Evolutionary conservation across 2,888 invertebrate species (phyloP).

Genomic region (Platycheirus rosarum): DNA sequence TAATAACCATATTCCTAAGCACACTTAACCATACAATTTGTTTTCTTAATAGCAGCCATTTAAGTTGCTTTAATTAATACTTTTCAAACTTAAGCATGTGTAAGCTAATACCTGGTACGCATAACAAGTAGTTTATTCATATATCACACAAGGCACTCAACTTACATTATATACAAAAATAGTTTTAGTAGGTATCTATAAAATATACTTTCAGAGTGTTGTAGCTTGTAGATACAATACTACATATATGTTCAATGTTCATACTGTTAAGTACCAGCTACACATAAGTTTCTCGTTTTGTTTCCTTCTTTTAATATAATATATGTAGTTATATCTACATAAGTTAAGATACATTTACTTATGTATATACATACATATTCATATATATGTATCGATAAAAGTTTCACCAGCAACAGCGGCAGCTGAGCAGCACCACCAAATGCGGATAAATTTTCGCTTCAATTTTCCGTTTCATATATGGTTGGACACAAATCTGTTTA

Average conservation of each 20-base stretch:
- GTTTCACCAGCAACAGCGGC: slow-evolving; percentile 57
- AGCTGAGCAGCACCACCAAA: slow-evolving; percentile 51
- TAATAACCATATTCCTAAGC: too few relatives aligned
- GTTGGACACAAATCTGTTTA: slow-evolving; percentile 54
- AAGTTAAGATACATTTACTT: too few relatives aligned
- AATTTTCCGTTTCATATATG: slow-evolving; percentile 55
- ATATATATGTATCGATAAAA: slow-evolving; percentile 44
- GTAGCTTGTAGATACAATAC: too few relatives aligned
- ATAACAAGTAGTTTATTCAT: slow-evolving; percentile 34
- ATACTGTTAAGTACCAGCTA: background rate
- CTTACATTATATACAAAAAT: slow-evolving; percentile 19
- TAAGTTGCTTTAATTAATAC: slow-evolving; percentile 31
- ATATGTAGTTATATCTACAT: too few relatives aligned
- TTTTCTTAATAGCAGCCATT: background rate
- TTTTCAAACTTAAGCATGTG: slow-evolving; percentile 33
- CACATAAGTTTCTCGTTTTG: slow-evolving; percentile 44
- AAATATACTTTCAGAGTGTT: too few relatives aligned
- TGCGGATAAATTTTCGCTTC: slow-evolving; percentile 63
- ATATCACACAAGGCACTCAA: slow-evolving; percentile 34
- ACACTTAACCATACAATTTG: background rate
- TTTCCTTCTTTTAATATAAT: slow-evolving; percentile 40
- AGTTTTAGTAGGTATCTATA: slow-evolving; percentile 2
- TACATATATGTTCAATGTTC: too few relatives aligned
- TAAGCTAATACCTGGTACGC: slow-evolving; percentile 40
- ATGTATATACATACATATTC: background rate